Evolutionary conservation across 2,797 vertebrate genomes (phyloP), one percentile per base, ranked within the genome.

Genomic region (Rallus crepitans): DNA sequence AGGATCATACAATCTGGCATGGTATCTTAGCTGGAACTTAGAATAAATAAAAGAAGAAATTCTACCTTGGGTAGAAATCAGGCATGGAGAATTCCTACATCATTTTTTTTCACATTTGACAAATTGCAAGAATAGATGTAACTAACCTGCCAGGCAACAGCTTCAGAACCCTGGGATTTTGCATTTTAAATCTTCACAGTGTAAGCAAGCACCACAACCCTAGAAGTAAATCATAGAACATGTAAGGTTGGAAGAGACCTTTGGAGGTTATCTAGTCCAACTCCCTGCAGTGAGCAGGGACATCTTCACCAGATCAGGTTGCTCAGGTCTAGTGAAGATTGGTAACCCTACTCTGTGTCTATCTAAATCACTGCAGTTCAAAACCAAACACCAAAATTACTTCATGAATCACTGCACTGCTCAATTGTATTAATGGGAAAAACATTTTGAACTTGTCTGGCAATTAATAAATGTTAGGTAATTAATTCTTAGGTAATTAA

Each of bases 331-430:
- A 42, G 16, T 42, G 40, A 42, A 42, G 40, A 42, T 27, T 56
- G 9, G 8, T 39, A 59, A 3, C 52, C 7, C 17, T 80, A 0
- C 45, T 65, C 66, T 86, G 25, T 37, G 81, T 48, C 39, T 68
- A 30, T 72, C 37, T 52, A 69, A 45, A 35, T 79, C 47, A 28
- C 11, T 76, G 42, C 39, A 77, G n/a, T 55, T 82, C 37, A 71
- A 90, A 90, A 50, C 6, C 0, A 0, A 79, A 14, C 33, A n/a
- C 17, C 8, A 11, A 13, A 63, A 21, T 40, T 35, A 2, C 78
- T 89, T 47, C 6, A 18, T 66, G 53, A 52, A n/a, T 18, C 79
- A 33, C 6, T 19, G 10, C 7, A 8, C 17, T 89, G 75, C 27
- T 31, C 45, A 27, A 1, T 71, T 87, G 48, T 25, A 4, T 79